Conservation (phyloP, 92 coral and sea anemone genomes). For the Galaxea fascicularis region DNA sequence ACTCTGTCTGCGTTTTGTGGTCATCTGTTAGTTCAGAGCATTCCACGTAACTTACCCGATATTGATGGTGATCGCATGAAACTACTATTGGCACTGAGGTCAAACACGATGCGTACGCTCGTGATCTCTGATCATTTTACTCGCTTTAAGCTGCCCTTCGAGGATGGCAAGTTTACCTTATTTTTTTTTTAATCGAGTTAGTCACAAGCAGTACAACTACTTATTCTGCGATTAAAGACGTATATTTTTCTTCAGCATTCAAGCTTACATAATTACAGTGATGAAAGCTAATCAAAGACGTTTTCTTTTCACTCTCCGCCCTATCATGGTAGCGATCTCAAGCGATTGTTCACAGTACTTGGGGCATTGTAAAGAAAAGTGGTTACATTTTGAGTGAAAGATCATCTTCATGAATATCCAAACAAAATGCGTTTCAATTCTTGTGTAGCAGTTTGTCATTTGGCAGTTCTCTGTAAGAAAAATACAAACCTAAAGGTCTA, state of each 20-base stretch:
- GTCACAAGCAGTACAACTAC: neutral
- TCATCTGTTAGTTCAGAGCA: neutral
- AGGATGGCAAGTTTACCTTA: too few species aligned
- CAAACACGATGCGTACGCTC: neutral
- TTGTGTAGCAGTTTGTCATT: neutral
- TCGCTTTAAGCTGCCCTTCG: neutral
- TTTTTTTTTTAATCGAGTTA: neutral
- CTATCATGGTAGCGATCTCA: neutral
- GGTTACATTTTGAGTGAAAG: too few species aligned
- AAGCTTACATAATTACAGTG: slow-evolving; percentile 23
- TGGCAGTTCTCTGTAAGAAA: slow-evolving; percentile 3
- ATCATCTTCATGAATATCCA: too few species aligned
- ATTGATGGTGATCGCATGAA: slow-evolving; percentile 5
- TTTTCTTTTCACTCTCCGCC: neutral
- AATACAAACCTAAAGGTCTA: neutral
- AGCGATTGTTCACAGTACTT: neutral
- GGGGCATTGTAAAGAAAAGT: too few species aligned
- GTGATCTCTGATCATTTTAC: neutral
- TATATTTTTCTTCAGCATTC: neutral
- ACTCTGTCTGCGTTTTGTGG: neutral
- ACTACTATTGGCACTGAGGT: neutral
- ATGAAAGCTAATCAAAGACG: slow-evolving; percentile 18
- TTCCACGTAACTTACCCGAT: neutral
- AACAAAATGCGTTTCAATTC: too few species aligned
- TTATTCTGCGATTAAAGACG: neutral